Conservation (phyloP, 2,113 vertebrate genomes). For the Mola mola region DNA sequence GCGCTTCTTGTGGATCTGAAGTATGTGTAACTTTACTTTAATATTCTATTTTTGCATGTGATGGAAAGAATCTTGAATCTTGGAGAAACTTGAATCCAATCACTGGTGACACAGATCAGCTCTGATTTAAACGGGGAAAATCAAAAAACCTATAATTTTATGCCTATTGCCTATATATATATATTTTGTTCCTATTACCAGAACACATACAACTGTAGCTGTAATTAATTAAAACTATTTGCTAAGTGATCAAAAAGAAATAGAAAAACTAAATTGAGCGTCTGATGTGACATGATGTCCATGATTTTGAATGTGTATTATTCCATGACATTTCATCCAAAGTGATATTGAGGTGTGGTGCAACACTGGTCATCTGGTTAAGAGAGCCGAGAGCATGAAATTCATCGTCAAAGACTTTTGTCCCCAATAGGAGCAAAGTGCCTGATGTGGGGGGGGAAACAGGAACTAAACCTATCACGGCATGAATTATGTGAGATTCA, state of each 20-base stretch:
- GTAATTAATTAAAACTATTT: too few species aligned
- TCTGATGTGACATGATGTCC: too few species aligned
- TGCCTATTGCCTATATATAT: too few species aligned
- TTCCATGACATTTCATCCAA: conserved; percentile 62
- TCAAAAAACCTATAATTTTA: too few species aligned
- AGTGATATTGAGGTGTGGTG: conserved; percentile 46
- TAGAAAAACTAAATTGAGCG: too few species aligned
- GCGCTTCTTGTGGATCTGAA: conserved; percentile 5
- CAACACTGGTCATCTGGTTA: conserved; percentile 34
- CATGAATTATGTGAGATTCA: conserved; percentile 27
- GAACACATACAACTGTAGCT: too few species aligned
- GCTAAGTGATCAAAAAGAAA: too few species aligned
- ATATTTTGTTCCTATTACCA: too few species aligned
- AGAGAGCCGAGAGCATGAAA: conserved; percentile 54
- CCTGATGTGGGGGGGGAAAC: conserved; percentile 29
- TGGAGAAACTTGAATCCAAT: too few species aligned
- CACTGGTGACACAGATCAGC: too few species aligned
- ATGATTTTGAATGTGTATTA: conserved; percentile 50
- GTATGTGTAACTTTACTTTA: conserved; percentile 21
- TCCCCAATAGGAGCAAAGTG: conserved; percentile 25
- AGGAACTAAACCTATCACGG: conserved; percentile 23
- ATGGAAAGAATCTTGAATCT: too few species aligned
- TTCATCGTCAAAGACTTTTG: conserved; percentile 56
- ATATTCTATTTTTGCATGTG: neutral
- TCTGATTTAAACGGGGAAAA: too few species aligned